Evolutionary conservation across 2,113 vertebrate genomes (phyloP).

Genomic region (Hirundichthys speculiger): DNA sequence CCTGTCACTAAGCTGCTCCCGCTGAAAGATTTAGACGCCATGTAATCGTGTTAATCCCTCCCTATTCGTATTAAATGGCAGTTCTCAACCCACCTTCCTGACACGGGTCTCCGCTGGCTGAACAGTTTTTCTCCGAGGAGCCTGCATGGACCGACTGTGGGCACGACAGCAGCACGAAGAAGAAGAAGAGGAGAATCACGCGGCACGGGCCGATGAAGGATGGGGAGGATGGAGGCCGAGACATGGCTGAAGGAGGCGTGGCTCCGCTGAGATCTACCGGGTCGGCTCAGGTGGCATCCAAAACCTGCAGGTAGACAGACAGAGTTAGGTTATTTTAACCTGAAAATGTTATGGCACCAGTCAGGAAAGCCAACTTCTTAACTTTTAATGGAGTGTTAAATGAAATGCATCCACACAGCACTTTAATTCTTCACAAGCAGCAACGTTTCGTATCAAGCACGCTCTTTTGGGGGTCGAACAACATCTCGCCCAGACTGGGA

Average conservation of each 20-base stretch:
- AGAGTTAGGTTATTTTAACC: conserved; percentile 17
- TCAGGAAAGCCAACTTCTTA: not conserved
- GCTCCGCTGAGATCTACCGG: conserved; percentile 25
- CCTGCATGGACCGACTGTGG: conserved; percentile 43
- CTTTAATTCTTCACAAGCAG: too few species aligned
- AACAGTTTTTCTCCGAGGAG: conserved; percentile 64
- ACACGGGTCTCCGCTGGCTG: conserved; percentile 73
- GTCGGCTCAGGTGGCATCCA: conserved; percentile 9
- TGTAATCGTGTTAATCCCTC: conserved; percentile 4
- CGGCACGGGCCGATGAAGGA: conserved; percentile 18
- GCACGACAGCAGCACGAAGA: conserved; percentile 62
- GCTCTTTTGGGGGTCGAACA: too few species aligned
- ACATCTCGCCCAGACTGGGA: too few species aligned
- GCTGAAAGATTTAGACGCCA: not conserved
- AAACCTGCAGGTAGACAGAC: conserved; percentile 32
- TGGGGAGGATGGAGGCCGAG: conserved; percentile 16
- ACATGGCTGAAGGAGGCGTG: conserved; percentile 56
- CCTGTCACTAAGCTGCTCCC: not conserved
- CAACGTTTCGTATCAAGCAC: too few species aligned
- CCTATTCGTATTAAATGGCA: too few species aligned
- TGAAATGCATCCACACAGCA: too few species aligned
- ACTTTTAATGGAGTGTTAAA: not conserved
- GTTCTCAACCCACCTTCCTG: conserved; percentile 70
- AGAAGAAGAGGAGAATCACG: conserved; percentile 44
- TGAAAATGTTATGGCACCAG: not conserved